phyloP scores from a whole-genome alignment of 1,140 invertebrate genomes.

The Belonocnema kinseyi region DNA sequence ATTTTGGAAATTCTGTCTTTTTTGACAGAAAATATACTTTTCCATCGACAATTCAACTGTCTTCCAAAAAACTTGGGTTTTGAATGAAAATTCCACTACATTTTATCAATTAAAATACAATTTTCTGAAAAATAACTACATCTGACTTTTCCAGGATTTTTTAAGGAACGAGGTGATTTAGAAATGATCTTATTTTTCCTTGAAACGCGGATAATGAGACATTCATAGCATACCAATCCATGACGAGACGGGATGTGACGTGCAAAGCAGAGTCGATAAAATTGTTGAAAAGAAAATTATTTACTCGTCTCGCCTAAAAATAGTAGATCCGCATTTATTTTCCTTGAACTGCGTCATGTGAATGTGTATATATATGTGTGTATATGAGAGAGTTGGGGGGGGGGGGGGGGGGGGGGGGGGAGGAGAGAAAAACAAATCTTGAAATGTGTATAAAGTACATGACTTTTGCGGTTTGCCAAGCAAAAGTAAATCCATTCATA shows the following conservation, averaged over 20 bases:
- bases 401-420: no score
- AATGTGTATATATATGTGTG: no score
- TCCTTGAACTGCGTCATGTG: not conserved
- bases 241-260: not conserved
- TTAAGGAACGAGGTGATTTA: no score
- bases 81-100: no score
- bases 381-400: no score
- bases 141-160: no score
- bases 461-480: not conserved
- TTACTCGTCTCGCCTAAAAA: not conserved
- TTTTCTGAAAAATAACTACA: no score
- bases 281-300: conserved; percentile 4
- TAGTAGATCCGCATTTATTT: not conserved
- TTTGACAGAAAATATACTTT: no score
- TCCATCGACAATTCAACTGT: no score
- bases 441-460: not conserved
- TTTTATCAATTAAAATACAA: no score
- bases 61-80: no score
- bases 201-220: not conserved
- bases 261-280: not conserved
- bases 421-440: not conserved
- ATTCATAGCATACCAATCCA: not conserved
- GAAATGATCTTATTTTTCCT: not conserved
- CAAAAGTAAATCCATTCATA: not conserved
- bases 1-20: no score